phyloP scores from a whole-genome alignment of 2,888 invertebrate species.

The Ochlodes sylvanus region DNA sequence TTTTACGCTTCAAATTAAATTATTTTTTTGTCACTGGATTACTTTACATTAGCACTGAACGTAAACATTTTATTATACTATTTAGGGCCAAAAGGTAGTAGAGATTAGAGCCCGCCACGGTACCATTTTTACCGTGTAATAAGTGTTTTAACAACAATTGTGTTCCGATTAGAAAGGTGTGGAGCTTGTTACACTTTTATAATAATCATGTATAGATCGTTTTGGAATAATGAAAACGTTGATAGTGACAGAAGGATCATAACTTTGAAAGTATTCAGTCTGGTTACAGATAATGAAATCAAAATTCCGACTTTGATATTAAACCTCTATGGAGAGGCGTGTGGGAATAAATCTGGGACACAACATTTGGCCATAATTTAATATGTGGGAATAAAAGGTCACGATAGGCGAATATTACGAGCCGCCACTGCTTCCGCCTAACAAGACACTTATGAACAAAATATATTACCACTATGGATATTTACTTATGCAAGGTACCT shows the following conservation, averaged over 20 bases:
- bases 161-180: too few species aligned
- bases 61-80: too few species aligned
- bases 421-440: constrained; percentile 43
- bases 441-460: constrained; percentile 50
- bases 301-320: constrained; percentile 42
- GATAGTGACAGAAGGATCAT: background rate
- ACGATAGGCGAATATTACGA: constrained; percentile 46
- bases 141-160: too few species aligned
- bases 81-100: too few species aligned
- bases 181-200: too few species aligned
- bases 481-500: constrained; percentile 26
- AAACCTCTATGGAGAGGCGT: constrained; percentile 45
- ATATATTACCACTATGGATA: constrained; percentile 33
- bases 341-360: constrained; percentile 63
- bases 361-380: constrained; percentile 75
- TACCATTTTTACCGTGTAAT: too few species aligned
- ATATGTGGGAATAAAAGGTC: constrained; percentile 54
- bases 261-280: background rate
- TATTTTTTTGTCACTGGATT: too few species aligned
- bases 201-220: background rate
- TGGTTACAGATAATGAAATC: background rate
- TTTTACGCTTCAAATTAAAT: too few species aligned
- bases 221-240: constrained; percentile 6
- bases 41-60: too few species aligned
- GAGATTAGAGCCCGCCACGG: too few species aligned